A percentile compares a stretch with the other conserved stretches of the same genome.
These are phyloP conservation scores for Drosophila emarginata DNA, from an alignment of 2,888 invertebrate genomes.

Conservation along the genomic window DNA sequence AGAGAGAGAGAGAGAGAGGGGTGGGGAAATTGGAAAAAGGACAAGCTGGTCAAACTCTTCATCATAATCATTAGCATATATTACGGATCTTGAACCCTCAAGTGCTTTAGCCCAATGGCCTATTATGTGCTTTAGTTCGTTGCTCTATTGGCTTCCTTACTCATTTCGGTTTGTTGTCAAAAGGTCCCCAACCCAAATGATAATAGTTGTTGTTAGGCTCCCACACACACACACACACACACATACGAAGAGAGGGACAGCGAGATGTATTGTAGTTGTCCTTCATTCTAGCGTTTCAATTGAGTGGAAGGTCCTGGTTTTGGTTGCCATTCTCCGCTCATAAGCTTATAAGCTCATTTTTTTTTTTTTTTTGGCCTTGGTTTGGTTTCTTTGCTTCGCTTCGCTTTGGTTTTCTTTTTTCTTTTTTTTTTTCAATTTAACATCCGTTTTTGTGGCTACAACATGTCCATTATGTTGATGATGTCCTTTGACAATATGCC, in stretches of 20 bases:
- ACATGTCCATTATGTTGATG: conserved; percentile 70
- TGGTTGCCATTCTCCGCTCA: conserved; percentile 27
- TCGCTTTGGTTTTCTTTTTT: not conserved
- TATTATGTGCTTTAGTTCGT: conserved; percentile 66
- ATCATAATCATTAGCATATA: conserved; percentile 72
- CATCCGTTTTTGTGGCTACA: conserved; percentile 67
- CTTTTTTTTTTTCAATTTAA: conserved; percentile 56
- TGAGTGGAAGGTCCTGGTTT: conserved; percentile 64
- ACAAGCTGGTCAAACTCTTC: conserved; percentile 45
- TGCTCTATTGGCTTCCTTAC: conserved; percentile 61
- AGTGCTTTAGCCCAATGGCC: conserved; percentile 66
- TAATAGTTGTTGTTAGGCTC: conserved; percentile 56
- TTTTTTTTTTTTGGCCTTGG: conserved; percentile 24
- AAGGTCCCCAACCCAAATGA: conserved; percentile 44
- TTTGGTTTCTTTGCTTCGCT: conserved; percentile 35
- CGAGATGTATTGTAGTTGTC: conserved; percentile 45
- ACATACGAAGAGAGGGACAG: conserved; percentile 25
- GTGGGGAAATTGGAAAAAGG: conserved; percentile 2
- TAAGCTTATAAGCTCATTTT: conserved; percentile 69
- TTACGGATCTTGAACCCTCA: conserved; percentile 64
- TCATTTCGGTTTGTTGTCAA: conserved; percentile 35
- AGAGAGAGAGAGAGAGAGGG: too few relatives aligned
- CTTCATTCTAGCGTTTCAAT: conserved; percentile 71
- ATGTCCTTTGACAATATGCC: conserved; percentile 69
- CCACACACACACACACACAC: conserved; percentile 22